Conservation (phyloP, 2,797 vertebrate genomes). For the Sebastes matsubarae region DNA sequence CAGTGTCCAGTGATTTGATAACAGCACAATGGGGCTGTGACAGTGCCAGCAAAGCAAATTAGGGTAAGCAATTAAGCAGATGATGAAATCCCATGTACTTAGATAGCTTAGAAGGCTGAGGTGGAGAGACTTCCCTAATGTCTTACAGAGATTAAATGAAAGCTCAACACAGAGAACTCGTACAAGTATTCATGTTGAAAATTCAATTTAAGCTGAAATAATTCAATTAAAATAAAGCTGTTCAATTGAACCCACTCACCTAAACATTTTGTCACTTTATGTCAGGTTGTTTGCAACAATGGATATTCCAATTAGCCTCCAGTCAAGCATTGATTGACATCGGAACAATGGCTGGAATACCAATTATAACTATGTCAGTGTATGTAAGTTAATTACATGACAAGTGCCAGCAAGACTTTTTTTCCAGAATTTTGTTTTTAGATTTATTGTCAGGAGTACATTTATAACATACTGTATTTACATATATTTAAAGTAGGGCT, state of each 20-base stretch:
- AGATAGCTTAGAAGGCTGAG: constrained; percentile 43
- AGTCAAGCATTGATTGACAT: constrained; percentile 1
- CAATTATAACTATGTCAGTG: not conserved
- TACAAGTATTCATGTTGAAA: constrained; percentile 29
- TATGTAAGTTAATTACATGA: not conserved
- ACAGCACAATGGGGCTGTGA: constrained; percentile 59
- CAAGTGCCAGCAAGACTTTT: not conserved
- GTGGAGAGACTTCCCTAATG: constrained; percentile 31
- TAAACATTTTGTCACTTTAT: constrained; percentile 29
- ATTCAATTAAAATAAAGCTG: constrained; percentile 21
- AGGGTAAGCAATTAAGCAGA: constrained; percentile 69
- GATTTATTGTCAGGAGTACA: not conserved
- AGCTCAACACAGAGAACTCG: not conserved
- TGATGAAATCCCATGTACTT: constrained; percentile 57
- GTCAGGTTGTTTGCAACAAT: not conserved
- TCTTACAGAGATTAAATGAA: constrained; percentile 26
- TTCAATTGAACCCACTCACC: constrained; percentile 40
- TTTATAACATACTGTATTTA: not conserved
- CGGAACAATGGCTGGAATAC: not conserved
- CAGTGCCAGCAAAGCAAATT: constrained; percentile 67
- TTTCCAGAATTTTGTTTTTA: not conserved
- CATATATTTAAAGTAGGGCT: not conserved
- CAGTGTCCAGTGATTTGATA: constrained; percentile 65
- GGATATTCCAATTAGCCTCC: constrained; percentile 31
- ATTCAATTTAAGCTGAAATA: constrained; percentile 56